Base-by-base conservation (phyloP, 30 jellyfish, hydroid and myxozoan species). In the Cassiopea andromeda region DNA sequence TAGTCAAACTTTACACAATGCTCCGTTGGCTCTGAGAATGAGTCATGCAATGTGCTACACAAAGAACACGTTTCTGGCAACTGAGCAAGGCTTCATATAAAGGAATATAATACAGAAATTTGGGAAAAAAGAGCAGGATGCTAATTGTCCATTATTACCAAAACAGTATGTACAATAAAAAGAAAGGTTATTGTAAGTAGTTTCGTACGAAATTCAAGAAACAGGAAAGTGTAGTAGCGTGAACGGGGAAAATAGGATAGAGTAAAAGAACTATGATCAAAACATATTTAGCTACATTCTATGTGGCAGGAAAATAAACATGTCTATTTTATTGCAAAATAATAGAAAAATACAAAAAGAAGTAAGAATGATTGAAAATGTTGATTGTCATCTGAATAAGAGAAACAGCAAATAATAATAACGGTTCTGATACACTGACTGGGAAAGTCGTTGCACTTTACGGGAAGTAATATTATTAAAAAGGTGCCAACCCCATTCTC, bases 221-320 rank as follows among this genome's bases (percentile, higher is more conserved):
- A 70, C 49, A 70, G 79, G 79, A 70, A 70, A 54, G 49, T 19
- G 7, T 7, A 19, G 15, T 70, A 70, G 79, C 79, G 79, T 70
- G 79, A 70, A 14, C 79, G 79, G 79, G 15, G 27, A 70, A 66
- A 70, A 70, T 14, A 50, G 79, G 48, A 70, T 13, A 2, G 73
- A 64, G 73, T 64, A 17, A 5, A 64, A 64, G 73, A 64, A 6
- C 64, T 54, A 3, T 54, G 64, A 54, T 54, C 7, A 54, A 6
- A 54, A 54, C 12, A 10, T 10, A 10, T 3, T 54, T 54, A 10
- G 12, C 64, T 10, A 54, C 12, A 54, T 10, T 54, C 64, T 3
- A 54, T 54, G 64, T 54, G 7, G 64, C 64, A 54, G 64, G 64
- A 3, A 54, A 54, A 54, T 10, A 54, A 54, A 3, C 7, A 6